These are phyloP conservation scores for Emys orbicularis DNA, from an alignment of 2,797 vertebrate species.

Conservation along the genomic window DNA sequence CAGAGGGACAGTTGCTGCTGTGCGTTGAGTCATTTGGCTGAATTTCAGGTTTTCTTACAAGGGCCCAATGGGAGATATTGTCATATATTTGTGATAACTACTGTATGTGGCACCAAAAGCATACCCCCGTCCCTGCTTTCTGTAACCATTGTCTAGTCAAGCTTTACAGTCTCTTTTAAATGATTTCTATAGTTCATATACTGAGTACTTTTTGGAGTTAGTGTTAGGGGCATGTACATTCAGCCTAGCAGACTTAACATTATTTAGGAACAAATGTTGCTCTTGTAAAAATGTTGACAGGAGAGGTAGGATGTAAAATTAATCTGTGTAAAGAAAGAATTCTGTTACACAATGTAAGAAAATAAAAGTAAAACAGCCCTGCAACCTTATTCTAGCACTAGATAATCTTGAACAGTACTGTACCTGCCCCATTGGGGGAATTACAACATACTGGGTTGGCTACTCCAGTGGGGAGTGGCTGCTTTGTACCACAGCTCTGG, in stretches of 20 bases:
- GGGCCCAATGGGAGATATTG: fast-evolving
- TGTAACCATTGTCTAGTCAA: neutral
- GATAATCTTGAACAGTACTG: neutral
- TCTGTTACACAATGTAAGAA: fast-evolving
- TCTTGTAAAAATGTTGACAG: neutral
- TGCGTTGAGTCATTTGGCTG: neutral
- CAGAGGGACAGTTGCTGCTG: neutral
- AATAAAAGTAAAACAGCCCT: neutral
- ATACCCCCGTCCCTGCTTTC: neutral
- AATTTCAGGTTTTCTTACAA: neutral
- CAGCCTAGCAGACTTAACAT: neutral
- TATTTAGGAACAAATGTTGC: fast-evolving
- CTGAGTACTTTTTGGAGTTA: neutral
- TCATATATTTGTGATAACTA: neutral
- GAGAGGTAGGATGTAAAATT: neutral
- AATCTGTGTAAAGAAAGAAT: neutral
- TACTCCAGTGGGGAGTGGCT: neutral
- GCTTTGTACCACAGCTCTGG: fast-evolving
- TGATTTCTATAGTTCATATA: fast-evolving
- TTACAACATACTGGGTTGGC: neutral
- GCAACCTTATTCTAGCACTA: neutral
- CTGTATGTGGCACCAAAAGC: neutral
- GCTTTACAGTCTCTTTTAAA: neutral
- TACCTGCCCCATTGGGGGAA: neutral
- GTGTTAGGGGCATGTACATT: fast-evolving